These are phyloP conservation scores for Acanthornis magna DNA, from an alignment of 2,797 vertebrate species.

Conservation along the genomic window DNA sequence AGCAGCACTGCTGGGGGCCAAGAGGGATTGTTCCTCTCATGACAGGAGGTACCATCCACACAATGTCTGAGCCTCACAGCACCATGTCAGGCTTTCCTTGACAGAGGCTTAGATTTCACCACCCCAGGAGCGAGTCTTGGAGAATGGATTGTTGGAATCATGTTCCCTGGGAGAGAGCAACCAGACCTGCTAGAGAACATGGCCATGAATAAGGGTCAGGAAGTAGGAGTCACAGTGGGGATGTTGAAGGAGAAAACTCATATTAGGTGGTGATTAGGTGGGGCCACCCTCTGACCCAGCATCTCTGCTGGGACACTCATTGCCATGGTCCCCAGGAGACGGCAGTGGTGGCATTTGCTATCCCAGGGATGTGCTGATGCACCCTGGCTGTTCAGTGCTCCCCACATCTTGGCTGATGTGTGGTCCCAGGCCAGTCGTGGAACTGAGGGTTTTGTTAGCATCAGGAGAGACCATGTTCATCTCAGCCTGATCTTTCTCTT, in stretches of 20 bases:
- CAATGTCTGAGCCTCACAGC: background rate
- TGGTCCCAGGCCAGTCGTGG: background rate
- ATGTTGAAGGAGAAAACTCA: background rate
- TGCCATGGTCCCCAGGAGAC: background rate
- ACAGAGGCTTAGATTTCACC: background rate
- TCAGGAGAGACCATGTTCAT: fast-evolving
- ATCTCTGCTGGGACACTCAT: background rate
- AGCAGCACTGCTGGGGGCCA: background rate
- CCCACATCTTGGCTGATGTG: background rate
- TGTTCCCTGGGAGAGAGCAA: background rate
- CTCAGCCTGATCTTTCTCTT: background rate
- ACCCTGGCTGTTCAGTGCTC: background rate
- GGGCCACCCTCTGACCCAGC: background rate
- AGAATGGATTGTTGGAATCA: background rate
- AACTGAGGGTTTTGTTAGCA: background rate
- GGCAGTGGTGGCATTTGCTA: background rate
- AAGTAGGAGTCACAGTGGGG: background rate
- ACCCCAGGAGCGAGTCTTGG: background rate
- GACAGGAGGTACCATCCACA: background rate
- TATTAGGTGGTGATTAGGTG: background rate
- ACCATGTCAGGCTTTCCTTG: fast-evolving
- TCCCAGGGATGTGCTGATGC: background rate
- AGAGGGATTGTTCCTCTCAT: background rate
- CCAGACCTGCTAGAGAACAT: background rate
- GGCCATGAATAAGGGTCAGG: background rate